phyloP scores from a whole-genome alignment of 1,140 invertebrate genomes.

The Chironomus tepperi region DNA sequence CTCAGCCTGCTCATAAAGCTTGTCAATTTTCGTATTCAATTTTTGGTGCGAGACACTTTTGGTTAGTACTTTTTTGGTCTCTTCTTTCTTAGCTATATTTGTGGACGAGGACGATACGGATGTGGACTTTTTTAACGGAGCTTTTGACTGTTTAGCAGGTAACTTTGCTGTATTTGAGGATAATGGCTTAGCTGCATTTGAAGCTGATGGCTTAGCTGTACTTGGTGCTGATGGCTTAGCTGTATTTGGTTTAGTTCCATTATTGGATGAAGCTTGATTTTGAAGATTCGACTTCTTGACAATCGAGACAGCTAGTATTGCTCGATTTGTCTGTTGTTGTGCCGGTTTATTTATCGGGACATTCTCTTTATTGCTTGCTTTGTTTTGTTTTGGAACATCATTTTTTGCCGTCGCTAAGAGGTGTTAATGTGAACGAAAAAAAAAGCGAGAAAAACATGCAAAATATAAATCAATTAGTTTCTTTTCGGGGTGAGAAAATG shows the following conservation, averaged over 20 bases:
- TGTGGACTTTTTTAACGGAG: not conserved
- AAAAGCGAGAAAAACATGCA: not conserved
- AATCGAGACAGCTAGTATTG: not conserved
- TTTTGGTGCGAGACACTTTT: not conserved
- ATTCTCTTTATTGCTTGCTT: slow-evolving; percentile 16
- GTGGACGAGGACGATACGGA: not conserved
- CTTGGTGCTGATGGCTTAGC: not conserved
- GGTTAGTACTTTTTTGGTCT: not conserved
- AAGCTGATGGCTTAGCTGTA: not conserved
- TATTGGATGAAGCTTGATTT: not conserved
- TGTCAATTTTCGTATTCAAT: not conserved
- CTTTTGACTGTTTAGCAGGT: not conserved
- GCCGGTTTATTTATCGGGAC: not conserved
- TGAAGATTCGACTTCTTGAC: not conserved
- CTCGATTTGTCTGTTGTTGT: not conserved
- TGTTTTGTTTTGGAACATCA: not conserved
- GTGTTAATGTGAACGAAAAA: not conserved
- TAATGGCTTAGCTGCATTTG: not conserved
- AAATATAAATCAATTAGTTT: slow-evolving; percentile 12
- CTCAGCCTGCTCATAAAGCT: not conserved
- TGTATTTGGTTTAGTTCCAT: not conserved
- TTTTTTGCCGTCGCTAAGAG: not conserved
- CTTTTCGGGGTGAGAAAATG: not conserved
- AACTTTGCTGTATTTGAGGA: not conserved
- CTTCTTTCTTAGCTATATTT: not conserved